A percentile compares a stretch with the other conserved stretches of the same genome.
phyloP scores from a whole-genome alignment of 2,797 vertebrate genomes.

The Hippopotamyrus pictus region DNA sequence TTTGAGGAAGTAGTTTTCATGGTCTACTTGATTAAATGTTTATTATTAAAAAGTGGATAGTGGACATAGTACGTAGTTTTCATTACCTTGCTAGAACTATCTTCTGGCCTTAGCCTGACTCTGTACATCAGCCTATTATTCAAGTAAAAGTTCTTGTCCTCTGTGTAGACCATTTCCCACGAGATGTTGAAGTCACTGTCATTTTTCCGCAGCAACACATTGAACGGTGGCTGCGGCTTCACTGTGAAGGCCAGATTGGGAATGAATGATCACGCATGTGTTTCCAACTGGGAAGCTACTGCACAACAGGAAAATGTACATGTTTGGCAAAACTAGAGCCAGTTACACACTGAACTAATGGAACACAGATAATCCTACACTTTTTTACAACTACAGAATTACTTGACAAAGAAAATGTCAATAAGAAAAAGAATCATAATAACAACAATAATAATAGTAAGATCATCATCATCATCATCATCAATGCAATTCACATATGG shows the following conservation, averaged over 20 bases:
- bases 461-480: neutral
- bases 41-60: neutral
- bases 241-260: slow-evolving; percentile 1
- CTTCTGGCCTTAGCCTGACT: neutral
- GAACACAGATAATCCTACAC: neutral
- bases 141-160: neutral
- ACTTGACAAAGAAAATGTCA: neutral
- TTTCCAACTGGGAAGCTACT: neutral
- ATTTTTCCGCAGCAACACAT: neutral
- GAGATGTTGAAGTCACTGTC: neutral
- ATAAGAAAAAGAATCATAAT: neutral
- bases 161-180: slow-evolving; percentile 18
- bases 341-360: neutral
- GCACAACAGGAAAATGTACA: neutral
- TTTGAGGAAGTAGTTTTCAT: neutral
- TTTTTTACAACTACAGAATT: neutral
- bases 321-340: neutral
- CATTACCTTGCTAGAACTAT: neutral
- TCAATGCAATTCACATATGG: neutral
- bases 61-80: neutral
- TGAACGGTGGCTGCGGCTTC: slow-evolving; percentile 19
- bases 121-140: neutral
- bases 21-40: neutral
- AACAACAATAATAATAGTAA: neutral
- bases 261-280: neutral